Base-by-base conservation (phyloP, 2,888 invertebrate species). In the Cyclophora punctaria region DNA sequence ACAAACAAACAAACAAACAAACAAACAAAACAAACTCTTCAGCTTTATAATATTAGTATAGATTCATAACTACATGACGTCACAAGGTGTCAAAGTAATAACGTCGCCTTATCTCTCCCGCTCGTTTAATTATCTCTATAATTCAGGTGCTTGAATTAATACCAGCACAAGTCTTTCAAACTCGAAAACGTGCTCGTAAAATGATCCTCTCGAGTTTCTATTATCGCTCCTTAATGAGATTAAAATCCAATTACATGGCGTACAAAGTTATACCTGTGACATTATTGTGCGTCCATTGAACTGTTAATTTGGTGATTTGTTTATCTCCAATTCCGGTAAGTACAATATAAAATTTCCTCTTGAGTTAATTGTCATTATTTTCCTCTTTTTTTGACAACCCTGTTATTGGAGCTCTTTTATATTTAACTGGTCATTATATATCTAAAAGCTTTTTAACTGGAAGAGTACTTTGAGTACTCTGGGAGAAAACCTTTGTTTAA, bases 211-310 rank as follows among this genome's bases (percentile, higher is more conserved):
- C 62, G 55, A 63, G 65, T 67, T 67, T 59, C 69, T 64, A 71
- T 75, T 75, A 75, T 71, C 64, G 56, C 60, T 51, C 49, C 54
- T 58, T 73, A 74, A 77, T 74, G 68, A 71, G 68, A 73, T 75
- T 74, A 69, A 72, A 75, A 71, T 71, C 71, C 68, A 64, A 74
- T 77, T 74, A 70, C 57, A 64, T 55, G 58, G 64, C 64, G 69
- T 66, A 68, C 60, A 56, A 66, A 71, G 71, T 69, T 69, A 66
- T 66, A 62, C 64, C 58, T 53, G 51, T 52, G 51, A 63, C 62
- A 63, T 59, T 63, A 56, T 64, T 64, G 62, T 55, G 53, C 60
- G 58, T 53, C 56, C 49, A 50, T 55, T 47, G 44, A 46, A 40
- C 40, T 42, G 45, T 34, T n/a, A 45, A 37, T 43, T 7, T 45